Evolutionary conservation across 2,113 vertebrate genomes (phyloP).

Genomic region (Gulo gulo): DNA sequence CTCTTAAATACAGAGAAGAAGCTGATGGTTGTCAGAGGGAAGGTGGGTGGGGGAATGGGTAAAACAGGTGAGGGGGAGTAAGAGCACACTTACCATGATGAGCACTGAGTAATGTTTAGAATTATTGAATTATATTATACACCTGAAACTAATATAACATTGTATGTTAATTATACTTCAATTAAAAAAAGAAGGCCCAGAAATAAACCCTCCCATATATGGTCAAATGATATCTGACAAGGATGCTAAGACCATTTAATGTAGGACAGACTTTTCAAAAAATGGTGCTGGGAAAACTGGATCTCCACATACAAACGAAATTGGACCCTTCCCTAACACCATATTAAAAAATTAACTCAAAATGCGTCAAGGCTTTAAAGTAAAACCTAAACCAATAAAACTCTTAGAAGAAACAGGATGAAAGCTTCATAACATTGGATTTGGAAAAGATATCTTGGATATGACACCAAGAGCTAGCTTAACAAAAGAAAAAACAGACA

Average conservation of each 20-base stretch:
- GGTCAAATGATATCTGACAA: background rate
- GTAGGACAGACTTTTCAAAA: background rate
- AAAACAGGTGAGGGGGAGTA: background rate
- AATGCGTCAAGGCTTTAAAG: background rate
- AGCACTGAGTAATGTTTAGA: background rate
- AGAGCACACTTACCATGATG: background rate
- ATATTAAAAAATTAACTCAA: background rate
- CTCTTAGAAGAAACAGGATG: background rate
- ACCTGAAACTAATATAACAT: background rate
- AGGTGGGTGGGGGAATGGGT: background rate
- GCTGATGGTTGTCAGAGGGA: background rate
- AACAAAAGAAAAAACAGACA: background rate
- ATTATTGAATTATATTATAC: background rate
- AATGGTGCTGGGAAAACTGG: background rate
- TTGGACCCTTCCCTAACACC: background rate
- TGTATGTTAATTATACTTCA: background rate
- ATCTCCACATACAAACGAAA: background rate
- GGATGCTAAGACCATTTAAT: background rate
- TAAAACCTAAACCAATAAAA: background rate
- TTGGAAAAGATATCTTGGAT: background rate
- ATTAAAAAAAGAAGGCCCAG: background rate
- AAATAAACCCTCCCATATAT: background rate
- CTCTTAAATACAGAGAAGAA: background rate
- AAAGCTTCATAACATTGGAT: background rate
- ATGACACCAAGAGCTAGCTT: background rate